Conservation (phyloP, 92 coral and sea anemone genomes). For the Porites cylindrica region DNA sequence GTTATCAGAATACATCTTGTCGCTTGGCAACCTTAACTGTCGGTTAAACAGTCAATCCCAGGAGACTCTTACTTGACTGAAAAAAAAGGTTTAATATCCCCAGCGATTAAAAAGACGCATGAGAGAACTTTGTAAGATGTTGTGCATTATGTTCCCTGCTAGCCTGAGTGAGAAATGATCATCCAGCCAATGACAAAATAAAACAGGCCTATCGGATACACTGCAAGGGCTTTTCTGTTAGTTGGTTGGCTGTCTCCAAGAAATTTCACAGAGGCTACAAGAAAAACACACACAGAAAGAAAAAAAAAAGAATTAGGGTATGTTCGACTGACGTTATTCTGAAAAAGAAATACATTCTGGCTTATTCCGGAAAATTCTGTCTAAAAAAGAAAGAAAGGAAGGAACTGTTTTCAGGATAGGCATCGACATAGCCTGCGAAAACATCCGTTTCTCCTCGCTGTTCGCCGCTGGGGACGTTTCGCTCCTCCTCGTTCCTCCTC, state of each 20-base stretch:
- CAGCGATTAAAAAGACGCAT: not conserved
- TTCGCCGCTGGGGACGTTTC: too few relatives aligned
- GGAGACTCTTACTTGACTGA: not conserved
- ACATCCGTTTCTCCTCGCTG: too few relatives aligned
- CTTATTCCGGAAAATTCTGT: too few relatives aligned
- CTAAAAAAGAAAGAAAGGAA: too few relatives aligned
- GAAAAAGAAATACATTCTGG: too few relatives aligned
- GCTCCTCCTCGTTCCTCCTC: too few relatives aligned
- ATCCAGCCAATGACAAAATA: conserved; percentile 99
- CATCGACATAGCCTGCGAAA: too few relatives aligned
- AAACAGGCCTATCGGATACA: conserved; percentile 95
- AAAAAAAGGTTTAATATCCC: not conserved
- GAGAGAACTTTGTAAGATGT: not conserved
- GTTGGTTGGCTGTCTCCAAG: conserved; percentile 99
- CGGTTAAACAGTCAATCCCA: not conserved
- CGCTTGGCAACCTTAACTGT: not conserved
- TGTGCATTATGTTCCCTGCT: not conserved
- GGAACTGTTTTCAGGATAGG: too few relatives aligned
- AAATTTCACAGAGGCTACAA: conserved; percentile 88
- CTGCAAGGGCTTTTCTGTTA: conserved; percentile 98
- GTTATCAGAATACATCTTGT: not conserved
- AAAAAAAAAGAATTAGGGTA: not conserved
- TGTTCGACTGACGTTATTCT: not conserved
- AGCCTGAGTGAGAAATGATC: conserved; percentile 95
- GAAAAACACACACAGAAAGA: not conserved